These are phyloP conservation scores for Lithophane leautieri DNA, from an alignment of 2,888 invertebrate genomes.

Conservation along the genomic window DNA sequence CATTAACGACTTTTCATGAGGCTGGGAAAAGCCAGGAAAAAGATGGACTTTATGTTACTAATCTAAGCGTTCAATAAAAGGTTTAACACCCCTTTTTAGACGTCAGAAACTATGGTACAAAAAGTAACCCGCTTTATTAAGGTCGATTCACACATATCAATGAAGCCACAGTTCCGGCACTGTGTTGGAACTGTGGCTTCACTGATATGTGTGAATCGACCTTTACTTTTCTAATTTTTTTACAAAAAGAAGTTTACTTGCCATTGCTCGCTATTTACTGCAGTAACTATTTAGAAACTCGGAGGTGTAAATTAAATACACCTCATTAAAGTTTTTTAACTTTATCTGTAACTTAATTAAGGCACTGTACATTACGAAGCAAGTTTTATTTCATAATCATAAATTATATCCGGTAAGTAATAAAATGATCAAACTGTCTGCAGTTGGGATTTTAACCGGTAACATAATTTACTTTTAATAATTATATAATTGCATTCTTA, in stretches of 20 bases:
- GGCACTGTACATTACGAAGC: not conserved
- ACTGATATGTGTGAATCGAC: too few species aligned
- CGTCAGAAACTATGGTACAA: not conserved
- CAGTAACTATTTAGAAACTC: not conserved
- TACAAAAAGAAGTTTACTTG: not conserved
- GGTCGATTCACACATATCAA: too few species aligned
- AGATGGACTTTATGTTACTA: not conserved
- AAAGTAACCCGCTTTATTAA: too few species aligned
- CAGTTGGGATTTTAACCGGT: not conserved
- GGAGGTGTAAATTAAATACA: conserved; percentile 6
- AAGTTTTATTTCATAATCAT: not conserved
- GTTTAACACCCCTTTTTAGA: not conserved
- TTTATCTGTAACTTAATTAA: too few species aligned
- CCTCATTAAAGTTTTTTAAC: not conserved
- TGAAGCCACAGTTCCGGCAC: too few species aligned
- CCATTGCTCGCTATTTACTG: not conserved
- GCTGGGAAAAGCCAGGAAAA: not conserved
- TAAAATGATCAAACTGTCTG: conserved; percentile 2
- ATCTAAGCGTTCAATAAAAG: not conserved
- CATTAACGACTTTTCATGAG: not conserved
- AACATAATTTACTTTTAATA: conserved; percentile 7
- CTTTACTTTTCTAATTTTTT: not conserved
- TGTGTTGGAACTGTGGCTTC: too few species aligned
- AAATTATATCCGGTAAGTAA: not conserved
- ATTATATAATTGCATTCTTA: not conserved